A percentile compares a stretch with the other conserved stretches of the same genome.
These are phyloP conservation scores for Bombus soroeensis DNA, from an alignment of 1,140 invertebrate genomes.

Conservation along the genomic window DNA sequence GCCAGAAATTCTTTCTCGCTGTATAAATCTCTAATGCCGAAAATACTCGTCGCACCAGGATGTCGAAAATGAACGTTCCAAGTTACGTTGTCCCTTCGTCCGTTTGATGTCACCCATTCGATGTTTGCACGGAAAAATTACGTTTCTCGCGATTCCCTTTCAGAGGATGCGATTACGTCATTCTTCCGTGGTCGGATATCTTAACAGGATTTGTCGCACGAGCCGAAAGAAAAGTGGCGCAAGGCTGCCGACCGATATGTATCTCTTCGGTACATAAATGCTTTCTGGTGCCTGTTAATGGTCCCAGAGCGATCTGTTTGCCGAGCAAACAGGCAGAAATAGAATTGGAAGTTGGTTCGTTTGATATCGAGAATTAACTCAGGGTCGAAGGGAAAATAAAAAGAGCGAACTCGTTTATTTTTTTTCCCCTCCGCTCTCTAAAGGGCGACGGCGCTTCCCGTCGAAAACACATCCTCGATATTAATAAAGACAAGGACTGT, in stretches of 20 bases:
- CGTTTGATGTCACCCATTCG: background rate
- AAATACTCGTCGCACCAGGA: background rate
- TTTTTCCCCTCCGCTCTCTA: too few relatives aligned
- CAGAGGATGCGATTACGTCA: background rate
- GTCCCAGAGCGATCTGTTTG: constrained; percentile 23
- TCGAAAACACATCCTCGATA: constrained; percentile 36
- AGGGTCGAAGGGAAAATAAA: background rate
- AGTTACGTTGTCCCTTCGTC: background rate
- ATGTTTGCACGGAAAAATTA: constrained; percentile 8
- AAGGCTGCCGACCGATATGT: background rate
- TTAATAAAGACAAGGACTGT: constrained; percentile 56
- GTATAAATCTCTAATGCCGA: background rate
- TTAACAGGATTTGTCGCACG: constrained; percentile 9
- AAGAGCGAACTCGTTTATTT: background rate
- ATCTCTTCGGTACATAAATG: background rate
- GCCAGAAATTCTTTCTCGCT: background rate
- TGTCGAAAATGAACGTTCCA: background rate
- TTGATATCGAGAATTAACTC: constrained; percentile 40
- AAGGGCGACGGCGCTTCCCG: too few relatives aligned
- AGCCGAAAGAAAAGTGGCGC: constrained; percentile 20
- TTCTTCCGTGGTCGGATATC: background rate
- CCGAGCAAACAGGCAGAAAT: constrained; percentile 33
- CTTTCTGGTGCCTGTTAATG: constrained; percentile 20
- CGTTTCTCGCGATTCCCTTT: background rate
- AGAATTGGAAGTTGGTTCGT: constrained; percentile 31